These are phyloP conservation scores for Cyclargus thomasi DNA, from an alignment of 1,140 invertebrate species.

Conservation along the genomic window DNA sequence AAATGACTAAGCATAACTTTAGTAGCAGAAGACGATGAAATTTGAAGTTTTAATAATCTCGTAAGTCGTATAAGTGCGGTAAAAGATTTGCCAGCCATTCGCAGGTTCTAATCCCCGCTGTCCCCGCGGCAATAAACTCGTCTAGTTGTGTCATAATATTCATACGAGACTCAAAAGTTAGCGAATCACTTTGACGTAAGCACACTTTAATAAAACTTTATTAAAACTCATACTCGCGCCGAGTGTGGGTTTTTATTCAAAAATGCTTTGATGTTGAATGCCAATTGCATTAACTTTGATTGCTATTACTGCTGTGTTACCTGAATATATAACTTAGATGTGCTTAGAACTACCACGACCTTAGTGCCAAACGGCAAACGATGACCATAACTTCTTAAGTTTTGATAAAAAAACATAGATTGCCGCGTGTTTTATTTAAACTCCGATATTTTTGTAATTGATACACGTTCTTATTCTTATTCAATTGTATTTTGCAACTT, in stretches of 20 bases:
- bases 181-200: conserved; percentile 36
- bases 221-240: conserved; percentile 22
- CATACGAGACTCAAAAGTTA: conserved; percentile 54
- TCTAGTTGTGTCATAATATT: conserved; percentile 61
- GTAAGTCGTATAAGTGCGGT: conserved; percentile 9
- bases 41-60: conserved; percentile 15
- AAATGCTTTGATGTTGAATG: conserved; percentile 12
- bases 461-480: no score
- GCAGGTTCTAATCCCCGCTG: conserved; percentile 47
- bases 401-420: no score
- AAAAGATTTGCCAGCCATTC: conserved; percentile 28
- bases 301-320: background rate
- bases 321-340: background rate
- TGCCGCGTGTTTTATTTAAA: no score
- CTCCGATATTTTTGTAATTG: no score
- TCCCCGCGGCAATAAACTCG: conserved; percentile 58
- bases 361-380: no score
- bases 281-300: conserved; percentile 1
- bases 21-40: background rate
- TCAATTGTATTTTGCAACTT: no score
- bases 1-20: background rate
- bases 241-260: conserved; percentile 17
- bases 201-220: conserved; percentile 24
- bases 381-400: no score
- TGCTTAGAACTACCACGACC: no score